Evolutionary conservation across 2,888 invertebrate species (phyloP), one percentile per base, ranked within the genome.

Genomic region (Athalia circularis): DNA sequence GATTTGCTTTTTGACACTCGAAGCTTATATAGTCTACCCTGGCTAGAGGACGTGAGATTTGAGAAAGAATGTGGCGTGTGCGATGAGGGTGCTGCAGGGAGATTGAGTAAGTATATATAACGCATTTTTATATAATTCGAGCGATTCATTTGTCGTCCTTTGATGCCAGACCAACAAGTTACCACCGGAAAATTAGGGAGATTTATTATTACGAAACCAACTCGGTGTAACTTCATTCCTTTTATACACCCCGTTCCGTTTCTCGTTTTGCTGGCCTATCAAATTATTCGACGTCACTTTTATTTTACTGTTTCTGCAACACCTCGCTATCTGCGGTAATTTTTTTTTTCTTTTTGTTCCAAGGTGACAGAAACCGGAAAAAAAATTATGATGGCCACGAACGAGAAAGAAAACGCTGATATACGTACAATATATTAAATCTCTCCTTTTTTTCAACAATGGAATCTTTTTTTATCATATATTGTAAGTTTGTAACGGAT

Each of bases 121-220:
- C 64, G 75, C 80, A 79, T 80, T 81, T 83, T 82, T 82, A 67
- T 29, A 29, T 29, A 29, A 29, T 65, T 68, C 80, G 83, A 82
- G 83, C 85, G 83, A 86, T 86, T 85, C 85, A 86, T 88, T 88
- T 88, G 87, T 87, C 86, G 85, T 82, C 81, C 86, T 88, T 87
- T 87, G 87, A 88, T 86, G 84, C 84, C 83, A 67, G 79, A 80
- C 76, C 75, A 82, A 79, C 79, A 81, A 84, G 84, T 82, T 79
- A 81, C 83, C 80, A 79, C 81, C 82, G 83, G 83, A 84, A 88
- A 88, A 87, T 88, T 85, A 83, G 84, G 68, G 72, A 86, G 85
- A 88, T 88, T 88, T 88, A 85, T 85, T 79, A 52, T 75, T 52
- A 29, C 2, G 9, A 75, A 50, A n/a, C 9, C 61, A 7, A 29